Base-by-base conservation (phyloP, 2,113 vertebrate species). In the Heloderma charlesbogerti region DNA sequence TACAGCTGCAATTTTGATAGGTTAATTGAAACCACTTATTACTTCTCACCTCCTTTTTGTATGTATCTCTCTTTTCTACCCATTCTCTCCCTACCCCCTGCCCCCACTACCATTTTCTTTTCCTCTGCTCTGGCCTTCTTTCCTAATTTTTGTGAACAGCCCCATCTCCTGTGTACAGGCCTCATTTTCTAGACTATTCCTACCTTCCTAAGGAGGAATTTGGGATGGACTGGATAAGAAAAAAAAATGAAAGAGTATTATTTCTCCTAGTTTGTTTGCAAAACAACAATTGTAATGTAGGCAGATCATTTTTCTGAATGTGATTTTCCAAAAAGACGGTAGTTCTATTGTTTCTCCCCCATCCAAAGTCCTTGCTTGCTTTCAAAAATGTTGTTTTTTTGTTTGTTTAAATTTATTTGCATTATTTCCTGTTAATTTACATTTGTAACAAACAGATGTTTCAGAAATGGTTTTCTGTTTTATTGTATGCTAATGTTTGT, bases 371-470 rank as follows among this genome's bases (percentile, higher is more conserved):
- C 37, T 54, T 86, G 15, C 27, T 48, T 82, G 54, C 40, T 77
- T 91, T 88, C 43, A 84, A 22, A 54, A 82, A 54, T 43, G 57
- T 66, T 75, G 31, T 67, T 74, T 84, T 63, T 87, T 37, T 66
- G 20, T 40, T 37, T 63, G 40, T 63, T 84, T 37, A 77, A 75
- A 37, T 34, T 54, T 57, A 66, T 84, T 88, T 88, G 57, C 43
- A 88, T 88, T 63, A 45, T 27, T 88, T 67, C 25, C 37, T 91
- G 40, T 72, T 74, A 66, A 75, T 87, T 91, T 91, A 51, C 79
- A 91, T 88, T 74, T 86, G 48, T 45, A 90, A 31, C 37, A 43
- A 90, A 80, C 85, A 91, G 77, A 82, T 74, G 67, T 82, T 87
- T 60, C 51, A 74, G 80, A 74, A 63, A 87, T 74, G 29, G 20